These are phyloP conservation scores for Chironomus striatipennis DNA, from an alignment of 1,140 invertebrate genomes.

Conservation along the genomic window DNA sequence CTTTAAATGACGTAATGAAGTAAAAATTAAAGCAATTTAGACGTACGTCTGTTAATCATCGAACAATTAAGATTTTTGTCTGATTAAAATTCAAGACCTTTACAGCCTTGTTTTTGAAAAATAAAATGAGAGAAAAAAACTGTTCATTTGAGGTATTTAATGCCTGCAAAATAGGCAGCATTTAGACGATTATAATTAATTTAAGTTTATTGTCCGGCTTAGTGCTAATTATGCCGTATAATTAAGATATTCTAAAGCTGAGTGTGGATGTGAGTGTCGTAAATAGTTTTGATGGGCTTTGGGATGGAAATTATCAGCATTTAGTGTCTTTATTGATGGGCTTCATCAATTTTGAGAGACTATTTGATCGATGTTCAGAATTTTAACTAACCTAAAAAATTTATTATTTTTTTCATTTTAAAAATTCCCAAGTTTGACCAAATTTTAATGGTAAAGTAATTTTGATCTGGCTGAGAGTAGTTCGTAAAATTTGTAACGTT, in stretches of 20 bases:
- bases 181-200: constrained; percentile 20
- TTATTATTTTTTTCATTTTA: no score
- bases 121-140: background rate
- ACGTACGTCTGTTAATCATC: constrained; percentile 18
- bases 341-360: no score
- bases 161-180: background rate
- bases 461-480: no score
- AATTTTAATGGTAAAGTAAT: no score
- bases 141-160: background rate
- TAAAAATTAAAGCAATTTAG: background rate
- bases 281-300: no score
- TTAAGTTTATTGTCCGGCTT: background rate
- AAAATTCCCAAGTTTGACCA: no score
- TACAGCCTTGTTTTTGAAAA: background rate
- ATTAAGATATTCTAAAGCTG: constrained; percentile 18
- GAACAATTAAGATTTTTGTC: constrained; percentile 15
- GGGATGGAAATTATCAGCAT: no score
- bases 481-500: no score
- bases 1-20: background rate
- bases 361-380: no score
- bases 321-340: no score
- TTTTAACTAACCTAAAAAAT: no score
- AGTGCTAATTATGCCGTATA: constrained; percentile 18
- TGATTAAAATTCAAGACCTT: constrained; percentile 16
- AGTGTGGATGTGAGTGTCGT: background rate